These are phyloP conservation scores for Apomyelois bistriatella DNA, from an alignment of 2,888 invertebrate genomes.

Conservation along the genomic window DNA sequence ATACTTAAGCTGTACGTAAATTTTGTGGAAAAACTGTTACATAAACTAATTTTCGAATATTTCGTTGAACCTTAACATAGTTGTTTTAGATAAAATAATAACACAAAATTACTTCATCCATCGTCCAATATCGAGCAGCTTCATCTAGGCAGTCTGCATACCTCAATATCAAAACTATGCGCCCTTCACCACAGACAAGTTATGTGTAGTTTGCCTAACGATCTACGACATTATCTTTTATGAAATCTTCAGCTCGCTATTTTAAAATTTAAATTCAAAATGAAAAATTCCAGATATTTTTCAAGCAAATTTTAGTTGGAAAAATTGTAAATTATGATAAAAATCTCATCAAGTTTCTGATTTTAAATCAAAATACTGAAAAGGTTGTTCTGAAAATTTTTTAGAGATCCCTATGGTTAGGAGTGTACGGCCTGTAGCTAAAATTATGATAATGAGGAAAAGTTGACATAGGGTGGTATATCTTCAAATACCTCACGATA, in stretches of 20 bases:
- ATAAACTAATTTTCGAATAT: too few species aligned
- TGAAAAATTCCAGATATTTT: background rate
- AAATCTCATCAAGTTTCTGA: background rate
- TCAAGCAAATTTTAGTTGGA: background rate
- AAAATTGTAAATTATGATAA: background rate
- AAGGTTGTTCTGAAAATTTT: too few species aligned
- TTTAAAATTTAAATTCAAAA: constrained; percentile 9
- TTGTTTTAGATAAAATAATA: too few species aligned
- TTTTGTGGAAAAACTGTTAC: too few species aligned
- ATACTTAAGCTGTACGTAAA: too few species aligned
- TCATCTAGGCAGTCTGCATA: constrained; percentile 61
- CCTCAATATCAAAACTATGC: constrained; percentile 74
- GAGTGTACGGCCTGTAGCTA: too few species aligned
- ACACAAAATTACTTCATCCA: constrained; percentile 36
- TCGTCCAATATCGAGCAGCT: constrained; percentile 44
- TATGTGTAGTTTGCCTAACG: constrained; percentile 32
- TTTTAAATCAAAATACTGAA: too few species aligned
- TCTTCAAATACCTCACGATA: too few species aligned
- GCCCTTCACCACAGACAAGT: constrained; percentile 25
- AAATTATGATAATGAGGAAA: too few species aligned
- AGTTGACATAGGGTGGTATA: too few species aligned
- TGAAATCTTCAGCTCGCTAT: constrained; percentile 22
- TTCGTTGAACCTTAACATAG: too few species aligned
- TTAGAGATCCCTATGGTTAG: too few species aligned
- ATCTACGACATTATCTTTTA: constrained; percentile 32